These are phyloP conservation scores for Ormyrus thymus DNA, from an alignment of 2,888 invertebrate species.

Conservation along the genomic window DNA sequence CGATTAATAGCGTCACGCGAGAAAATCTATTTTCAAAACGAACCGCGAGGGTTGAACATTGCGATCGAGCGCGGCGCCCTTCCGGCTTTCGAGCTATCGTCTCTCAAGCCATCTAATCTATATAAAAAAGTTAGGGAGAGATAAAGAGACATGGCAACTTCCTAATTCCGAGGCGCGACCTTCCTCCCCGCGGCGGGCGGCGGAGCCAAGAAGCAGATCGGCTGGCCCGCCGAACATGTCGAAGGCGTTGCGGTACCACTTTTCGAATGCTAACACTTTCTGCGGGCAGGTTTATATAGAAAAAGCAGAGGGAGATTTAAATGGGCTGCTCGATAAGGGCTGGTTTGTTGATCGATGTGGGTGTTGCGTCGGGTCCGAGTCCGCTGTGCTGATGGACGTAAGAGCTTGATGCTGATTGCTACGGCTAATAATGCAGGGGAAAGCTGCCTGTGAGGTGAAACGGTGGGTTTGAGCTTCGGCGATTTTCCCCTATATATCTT, in stretches of 20 bases:
- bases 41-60: no score
- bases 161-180: constrained; percentile 55
- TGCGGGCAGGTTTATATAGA: constrained; percentile 18
- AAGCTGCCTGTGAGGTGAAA: no score
- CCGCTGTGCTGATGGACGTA: no score
- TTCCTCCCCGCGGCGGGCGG: constrained; percentile 39
- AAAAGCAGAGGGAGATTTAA: constrained; percentile 7
- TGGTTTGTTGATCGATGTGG: not conserved
- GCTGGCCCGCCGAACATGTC: constrained; percentile 43
- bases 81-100: constrained; percentile 2
- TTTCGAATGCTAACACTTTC: constrained; percentile 55
- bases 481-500: no score
- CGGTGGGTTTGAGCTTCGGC: no score
- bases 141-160: constrained; percentile 41
- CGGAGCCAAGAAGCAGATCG: constrained; percentile 42
- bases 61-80: not conserved
- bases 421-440: no score
- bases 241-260: constrained; percentile 55
- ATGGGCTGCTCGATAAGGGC: not conserved
- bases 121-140: constrained; percentile 3
- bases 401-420: no score
- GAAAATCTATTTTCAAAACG: not conserved
- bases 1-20: not conserved
- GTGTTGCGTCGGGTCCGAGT: not conserved
- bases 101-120: not conserved